Base-by-base conservation (phyloP, 2,888 invertebrate species). In the Plemyria rubiginata region DNA sequence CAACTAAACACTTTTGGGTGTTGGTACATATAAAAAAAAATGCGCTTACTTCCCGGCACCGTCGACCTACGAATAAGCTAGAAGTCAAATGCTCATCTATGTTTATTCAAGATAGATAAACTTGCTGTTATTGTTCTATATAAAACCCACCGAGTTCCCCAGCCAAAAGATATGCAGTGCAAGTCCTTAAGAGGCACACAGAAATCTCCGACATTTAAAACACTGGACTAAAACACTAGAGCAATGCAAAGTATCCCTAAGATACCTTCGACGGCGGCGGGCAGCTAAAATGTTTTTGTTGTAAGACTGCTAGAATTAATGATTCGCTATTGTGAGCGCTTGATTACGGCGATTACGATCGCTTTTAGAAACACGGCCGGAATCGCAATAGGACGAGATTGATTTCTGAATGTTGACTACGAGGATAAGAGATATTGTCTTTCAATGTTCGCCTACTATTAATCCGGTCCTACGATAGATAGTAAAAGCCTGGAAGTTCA, bases 251-350 rank as follows among this genome's bases (percentile, higher is more conserved):
- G 29, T n/a, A 38, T 28, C 22, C 60, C 5, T 32, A 45, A 40
- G 56, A 56, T 60, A 22, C 64, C 53, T 53, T 53, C 60, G 51
- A 64, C 50, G 43, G 54, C 70, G 67, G 63, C 65, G 72, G 72
- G 71, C 72, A 69, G 78, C 78, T 80, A 76, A 84, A 84, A 83
- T 82, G 82, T 80, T 85, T 85, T 80, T 83, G 79, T 78, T 81
- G 80, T 80, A 78, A 76, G 68, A 73, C 62, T 64, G 69, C 61
- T 70, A 72, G 72, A 76, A 77, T 77, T 80, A 76, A 79, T 78
- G 79, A 69, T 64, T 56, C 68, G 62, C 74, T 68, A 77, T 78
- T 79, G 71, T 77, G 68, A 65, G 63, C 45, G 67, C 67, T 72
- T 74, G 73, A 80, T 80, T 73, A 74, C 70, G 60, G 62, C 72